phyloP scores from a whole-genome alignment of 2,797 vertebrate species.

The Sebastes variabilis region DNA sequence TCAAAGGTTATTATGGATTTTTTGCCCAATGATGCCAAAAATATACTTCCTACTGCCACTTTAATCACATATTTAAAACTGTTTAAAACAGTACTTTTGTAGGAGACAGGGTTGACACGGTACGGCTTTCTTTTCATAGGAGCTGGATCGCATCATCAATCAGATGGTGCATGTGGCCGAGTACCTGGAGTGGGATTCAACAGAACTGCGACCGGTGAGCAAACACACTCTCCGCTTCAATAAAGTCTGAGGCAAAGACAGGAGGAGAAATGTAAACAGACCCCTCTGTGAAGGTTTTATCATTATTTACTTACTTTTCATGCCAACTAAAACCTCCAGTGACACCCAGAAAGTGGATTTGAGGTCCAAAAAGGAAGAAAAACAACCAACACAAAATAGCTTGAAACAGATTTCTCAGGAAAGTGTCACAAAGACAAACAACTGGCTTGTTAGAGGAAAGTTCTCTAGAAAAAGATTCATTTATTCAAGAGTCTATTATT shows the following conservation, averaged over 20 bases:
- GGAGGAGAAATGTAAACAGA: neutral
- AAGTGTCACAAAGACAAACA: neutral
- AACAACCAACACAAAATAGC: neutral
- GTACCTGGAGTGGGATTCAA: slow-evolving; percentile 96
- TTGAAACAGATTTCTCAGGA: neutral
- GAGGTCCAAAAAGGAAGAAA: neutral
- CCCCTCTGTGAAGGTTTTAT: neutral
- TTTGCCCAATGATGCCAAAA: no score
- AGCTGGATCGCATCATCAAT: slow-evolving; percentile 93
- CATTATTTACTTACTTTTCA: neutral
- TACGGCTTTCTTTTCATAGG: slow-evolving; percentile 70
- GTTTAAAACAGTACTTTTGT: no score
- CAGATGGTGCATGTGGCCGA: slow-evolving; percentile 96
- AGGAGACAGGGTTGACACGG: no score
- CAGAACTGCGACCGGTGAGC: slow-evolving; percentile 91
- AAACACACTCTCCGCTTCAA: neutral
- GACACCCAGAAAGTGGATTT: neutral
- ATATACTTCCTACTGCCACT: no score
- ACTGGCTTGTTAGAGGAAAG: neutral
- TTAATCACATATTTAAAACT: no score
- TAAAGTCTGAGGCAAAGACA: neutral
- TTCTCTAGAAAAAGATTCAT: neutral
- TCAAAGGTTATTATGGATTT: no score
- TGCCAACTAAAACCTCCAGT: neutral
- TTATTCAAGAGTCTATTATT: neutral